phyloP scores from a whole-genome alignment of 2,888 invertebrate species.

The Melipona beecheii region DNA sequence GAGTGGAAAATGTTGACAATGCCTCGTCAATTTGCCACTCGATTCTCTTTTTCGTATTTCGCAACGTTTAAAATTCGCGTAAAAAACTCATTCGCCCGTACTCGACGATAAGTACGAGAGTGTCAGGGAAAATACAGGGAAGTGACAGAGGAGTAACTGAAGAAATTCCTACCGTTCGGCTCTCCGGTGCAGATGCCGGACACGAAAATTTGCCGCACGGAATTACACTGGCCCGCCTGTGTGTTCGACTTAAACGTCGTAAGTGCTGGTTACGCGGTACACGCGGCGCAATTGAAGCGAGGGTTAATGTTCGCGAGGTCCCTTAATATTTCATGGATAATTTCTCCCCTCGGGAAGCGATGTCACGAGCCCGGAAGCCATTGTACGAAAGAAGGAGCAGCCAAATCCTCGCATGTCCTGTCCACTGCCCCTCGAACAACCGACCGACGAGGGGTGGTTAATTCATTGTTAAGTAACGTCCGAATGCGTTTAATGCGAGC shows the following conservation, averaged over 20 bases:
- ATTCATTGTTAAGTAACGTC: slow-evolving; percentile 75
- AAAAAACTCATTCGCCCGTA: neutral
- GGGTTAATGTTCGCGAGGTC: slow-evolving; percentile 73
- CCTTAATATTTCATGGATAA: slow-evolving; percentile 80
- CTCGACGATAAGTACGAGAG: neutral
- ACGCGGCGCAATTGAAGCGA: slow-evolving; percentile 66
- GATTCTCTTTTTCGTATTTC: no score
- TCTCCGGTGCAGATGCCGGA: neutral
- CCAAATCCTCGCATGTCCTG: slow-evolving; percentile 74
- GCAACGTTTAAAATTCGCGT: neutral
- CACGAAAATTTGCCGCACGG: slow-evolving; percentile 4
- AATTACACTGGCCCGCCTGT: slow-evolving; percentile 60
- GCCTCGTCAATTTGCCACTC: no score
- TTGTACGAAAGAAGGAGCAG: slow-evolving; percentile 70
- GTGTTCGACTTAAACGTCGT: slow-evolving; percentile 54
- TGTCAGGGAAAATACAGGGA: neutral
- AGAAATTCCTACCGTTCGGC: neutral
- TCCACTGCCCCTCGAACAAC: slow-evolving; percentile 61
- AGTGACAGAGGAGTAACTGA: neutral
- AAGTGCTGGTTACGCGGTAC: slow-evolving; percentile 65
- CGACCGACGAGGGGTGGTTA: slow-evolving; percentile 70
- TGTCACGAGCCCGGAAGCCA: slow-evolving; percentile 71
- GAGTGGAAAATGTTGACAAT: neutral
- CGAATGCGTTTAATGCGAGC: slow-evolving; percentile 65
- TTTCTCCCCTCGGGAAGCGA: slow-evolving; percentile 74